A percentile compares a stretch with the other conserved stretches of the same genome.
Evolutionary conservation across 2,113 vertebrate species (phyloP).

Genomic region (Dascyllus trimaculatus): DNA sequence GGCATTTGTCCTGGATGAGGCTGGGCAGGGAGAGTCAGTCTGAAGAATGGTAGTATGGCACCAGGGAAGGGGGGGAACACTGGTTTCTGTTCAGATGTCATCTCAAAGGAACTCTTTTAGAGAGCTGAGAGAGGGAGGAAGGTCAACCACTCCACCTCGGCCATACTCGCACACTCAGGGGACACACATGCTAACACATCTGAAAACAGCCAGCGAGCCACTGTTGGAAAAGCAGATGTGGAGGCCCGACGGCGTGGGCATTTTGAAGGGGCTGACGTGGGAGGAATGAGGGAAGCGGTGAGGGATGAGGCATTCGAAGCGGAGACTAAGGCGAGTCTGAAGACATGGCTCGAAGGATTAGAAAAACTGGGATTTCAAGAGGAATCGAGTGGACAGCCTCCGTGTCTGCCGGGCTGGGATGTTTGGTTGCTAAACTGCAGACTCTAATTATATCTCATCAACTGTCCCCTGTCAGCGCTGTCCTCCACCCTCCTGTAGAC

Average conservation of each 20-base stretch:
- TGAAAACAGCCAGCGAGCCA: slow-evolving; percentile 53
- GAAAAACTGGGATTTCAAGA: slow-evolving; percentile 3
- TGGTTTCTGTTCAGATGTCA: slow-evolving; percentile 79
- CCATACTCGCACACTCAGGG: slow-evolving; percentile 35
- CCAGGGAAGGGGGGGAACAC: slow-evolving; percentile 44
- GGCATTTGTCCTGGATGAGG: slow-evolving; percentile 54
- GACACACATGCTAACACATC: slow-evolving; percentile 55
- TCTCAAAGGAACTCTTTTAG: slow-evolving; percentile 78
- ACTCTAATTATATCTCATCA: slow-evolving; percentile 85
- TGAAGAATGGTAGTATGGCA: slow-evolving; percentile 39
- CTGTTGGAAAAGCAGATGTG: slow-evolving; percentile 61
- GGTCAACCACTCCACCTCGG: slow-evolving; percentile 55
- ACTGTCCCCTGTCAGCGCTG: slow-evolving; percentile 73
- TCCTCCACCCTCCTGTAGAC: slow-evolving; percentile 65
- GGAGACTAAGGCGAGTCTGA: not conserved
- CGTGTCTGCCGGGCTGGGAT: slow-evolving; percentile 52
- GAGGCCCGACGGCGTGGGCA: slow-evolving; percentile 29
- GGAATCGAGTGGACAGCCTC: slow-evolving; percentile 35
- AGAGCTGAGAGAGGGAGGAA: slow-evolving; percentile 60
- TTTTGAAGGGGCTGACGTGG: slow-evolving; percentile 24
- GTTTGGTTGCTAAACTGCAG: slow-evolving; percentile 70
- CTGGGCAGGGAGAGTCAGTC: slow-evolving; percentile 28
- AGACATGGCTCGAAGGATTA: not conserved
- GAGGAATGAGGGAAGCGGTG: slow-evolving; percentile 22
- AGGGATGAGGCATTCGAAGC: slow-evolving; percentile 10